Evolutionary conservation across 2,797 vertebrate species (phyloP), one percentile per base, ranked within the genome.

Genomic region (Spondyliosoma cantharus): DNA sequence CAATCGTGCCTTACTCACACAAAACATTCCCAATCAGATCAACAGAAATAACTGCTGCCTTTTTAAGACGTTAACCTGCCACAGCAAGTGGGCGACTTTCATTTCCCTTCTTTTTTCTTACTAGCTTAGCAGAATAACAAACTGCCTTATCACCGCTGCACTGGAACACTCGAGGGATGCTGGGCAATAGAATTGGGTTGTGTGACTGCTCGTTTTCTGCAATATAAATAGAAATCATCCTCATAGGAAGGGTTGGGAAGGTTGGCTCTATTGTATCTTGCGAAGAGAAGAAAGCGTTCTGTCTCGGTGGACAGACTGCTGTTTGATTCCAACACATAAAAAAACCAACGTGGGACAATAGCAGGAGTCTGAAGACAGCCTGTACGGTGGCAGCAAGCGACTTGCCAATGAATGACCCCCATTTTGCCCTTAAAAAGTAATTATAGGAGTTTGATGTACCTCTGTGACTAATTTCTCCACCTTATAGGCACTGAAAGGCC

Each of bases 381-480:
- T 2, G 5, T 27, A n/a, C 14, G 0, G 17, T 69, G 77, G 58
- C 64, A 80, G 29, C 65, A 37, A 73, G 48, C 65, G 78, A 85
- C 42, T 54, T 45, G 14, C 61, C 72, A 72, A 71, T 70, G 67
- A 77, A 76, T 65, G 76, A 81, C 71, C 74, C 11, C 27, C 77
- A 65, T 82, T 86, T 82, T 64, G 66, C 67, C 80, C 72, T 76
- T 78, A 79, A 82, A 88, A 81, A 67, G 83, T 84, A 91, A 81
- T 88, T 82, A 87, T 37, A 52, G 25, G 65, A 71, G 62, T 81
- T 74, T 73, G 79, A 86, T 82, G 76, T 78, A 83, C 75, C 67
- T 80, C 22, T 20, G 77, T 81, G 83, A 74, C 74, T 84, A 86
- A 81, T 84, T 87, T 76, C 42, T 70, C 65, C 56, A 65, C 70